Evolutionary conservation across 1,140 invertebrate genomes (phyloP), one percentile per base, ranked within the genome.

Genomic region (Drosophila santomea): DNA sequence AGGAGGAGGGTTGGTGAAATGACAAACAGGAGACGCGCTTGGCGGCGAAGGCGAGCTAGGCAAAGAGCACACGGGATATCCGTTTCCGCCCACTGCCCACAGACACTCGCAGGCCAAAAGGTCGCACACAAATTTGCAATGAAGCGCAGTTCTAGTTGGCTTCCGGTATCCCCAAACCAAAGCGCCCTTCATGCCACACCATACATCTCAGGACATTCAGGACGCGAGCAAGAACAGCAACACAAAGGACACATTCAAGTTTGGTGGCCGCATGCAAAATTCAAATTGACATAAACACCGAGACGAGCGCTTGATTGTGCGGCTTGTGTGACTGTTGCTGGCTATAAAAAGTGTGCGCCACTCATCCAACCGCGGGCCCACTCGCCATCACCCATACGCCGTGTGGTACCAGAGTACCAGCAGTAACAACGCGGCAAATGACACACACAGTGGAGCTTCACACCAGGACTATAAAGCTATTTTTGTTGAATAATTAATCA

Each of bases 21-120:
- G 84, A 68, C 83, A 80, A 88, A 89, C 80, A 84, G 73, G 68
- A 77, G 84, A 74, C 71, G 62, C 51, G 59, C 55, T 47, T 44
- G 44, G 60, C 56, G 59, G 44, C 43, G 50, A 52, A 17, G 68
- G 47, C 74, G 64, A 67, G 69, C 72, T 82, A 66, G 74, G 84
- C 84, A 80, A 69, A 80, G 84, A 88, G 85, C 80, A 72, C 84
- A 89, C 72, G 69, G 80, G 80, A 88, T 80, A 88, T 88, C 84
- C 84, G 84, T 74, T 88, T 88, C 84, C 84, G 84, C 51, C 57
- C 50, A 23, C 43, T 8, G 43, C 43, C 43, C 17, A 45, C 15
- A 0, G 25, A 32, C 62, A 11, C 39, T 45, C 25, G 10, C 8
- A 43, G 11, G 50, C 63, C 32, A 14, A 51, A 79, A 17, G 43